These are phyloP conservation scores for Xenopus borealis DNA, from an alignment of 2,113 vertebrate genomes.

Conservation along the genomic window DNA sequence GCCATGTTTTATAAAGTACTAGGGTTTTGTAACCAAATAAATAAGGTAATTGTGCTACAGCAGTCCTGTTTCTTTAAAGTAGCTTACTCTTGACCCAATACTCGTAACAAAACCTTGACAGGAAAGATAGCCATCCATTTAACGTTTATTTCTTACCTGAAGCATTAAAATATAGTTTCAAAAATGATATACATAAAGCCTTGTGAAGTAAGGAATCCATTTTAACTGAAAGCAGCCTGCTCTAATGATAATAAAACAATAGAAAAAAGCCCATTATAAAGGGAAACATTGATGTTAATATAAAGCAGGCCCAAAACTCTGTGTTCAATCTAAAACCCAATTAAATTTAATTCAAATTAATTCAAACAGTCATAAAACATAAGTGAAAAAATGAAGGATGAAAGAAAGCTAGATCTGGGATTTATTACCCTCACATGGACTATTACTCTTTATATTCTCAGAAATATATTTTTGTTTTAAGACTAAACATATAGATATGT, in stretches of 20 bases:
- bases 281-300: constrained; percentile 9
- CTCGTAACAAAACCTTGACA: no score
- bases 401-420: background rate
- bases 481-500: constrained; percentile 24
- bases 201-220: background rate
- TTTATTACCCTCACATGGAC: constrained; percentile 18
- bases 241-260: constrained; percentile 9
- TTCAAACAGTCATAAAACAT: constrained; percentile 41
- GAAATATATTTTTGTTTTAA: constrained; percentile 25
- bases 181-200: no score
- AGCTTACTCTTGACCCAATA: no score
- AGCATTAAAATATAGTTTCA: no score
- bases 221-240: background rate
- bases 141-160: no score
- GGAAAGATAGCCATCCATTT: no score
- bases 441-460: constrained; percentile 32
- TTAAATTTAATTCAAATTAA: constrained; percentile 43
- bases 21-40: no score
- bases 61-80: no score
- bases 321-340: constrained; percentile 25
- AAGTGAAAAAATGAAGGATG: constrained; percentile 24
- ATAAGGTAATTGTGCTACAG: no score
- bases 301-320: background rate
- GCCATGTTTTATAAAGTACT: no score
- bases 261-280: constrained; percentile 6